Evolutionary conservation across 2,797 vertebrate species (phyloP).

Genomic region (Poeciliopsis gracilis): DNA sequence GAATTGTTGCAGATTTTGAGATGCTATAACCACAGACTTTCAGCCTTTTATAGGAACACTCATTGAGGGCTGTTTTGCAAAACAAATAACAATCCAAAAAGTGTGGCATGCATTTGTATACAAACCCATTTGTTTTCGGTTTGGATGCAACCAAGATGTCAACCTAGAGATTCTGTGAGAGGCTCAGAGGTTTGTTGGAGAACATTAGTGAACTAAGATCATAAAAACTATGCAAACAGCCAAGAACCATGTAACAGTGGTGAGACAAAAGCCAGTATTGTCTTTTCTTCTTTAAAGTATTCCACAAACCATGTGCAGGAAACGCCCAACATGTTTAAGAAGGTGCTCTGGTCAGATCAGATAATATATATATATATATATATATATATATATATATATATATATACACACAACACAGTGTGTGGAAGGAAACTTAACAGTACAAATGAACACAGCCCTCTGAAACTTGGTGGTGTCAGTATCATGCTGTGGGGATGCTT

Average conservation of each 20-base stretch:
- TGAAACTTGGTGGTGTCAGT: not conserved
- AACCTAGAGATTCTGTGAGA: not conserved
- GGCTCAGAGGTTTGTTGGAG: not conserved
- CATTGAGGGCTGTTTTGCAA: not conserved
- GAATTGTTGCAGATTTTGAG: not conserved
- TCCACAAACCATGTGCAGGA: not conserved
- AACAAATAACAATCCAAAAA: not conserved
- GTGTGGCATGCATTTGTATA: not conserved
- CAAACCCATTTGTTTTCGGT: not conserved
- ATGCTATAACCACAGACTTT: not conserved
- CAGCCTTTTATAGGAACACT: not conserved
- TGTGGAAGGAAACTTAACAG: not conserved
- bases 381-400: no score
- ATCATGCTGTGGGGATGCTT: not conserved
- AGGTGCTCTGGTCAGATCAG: not conserved
- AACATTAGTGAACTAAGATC: not conserved
- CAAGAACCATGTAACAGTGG: not conserved
- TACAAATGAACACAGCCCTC: not conserved
- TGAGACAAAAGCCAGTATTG: not conserved
- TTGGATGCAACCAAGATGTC: not conserved
- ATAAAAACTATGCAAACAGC: not conserved
- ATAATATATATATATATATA: not conserved
- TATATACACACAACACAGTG: not conserved
- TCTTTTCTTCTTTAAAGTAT: not conserved
- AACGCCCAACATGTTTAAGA: not conserved